Conservation (phyloP, 2,797 vertebrate species). For the Falco concolor region DNA sequence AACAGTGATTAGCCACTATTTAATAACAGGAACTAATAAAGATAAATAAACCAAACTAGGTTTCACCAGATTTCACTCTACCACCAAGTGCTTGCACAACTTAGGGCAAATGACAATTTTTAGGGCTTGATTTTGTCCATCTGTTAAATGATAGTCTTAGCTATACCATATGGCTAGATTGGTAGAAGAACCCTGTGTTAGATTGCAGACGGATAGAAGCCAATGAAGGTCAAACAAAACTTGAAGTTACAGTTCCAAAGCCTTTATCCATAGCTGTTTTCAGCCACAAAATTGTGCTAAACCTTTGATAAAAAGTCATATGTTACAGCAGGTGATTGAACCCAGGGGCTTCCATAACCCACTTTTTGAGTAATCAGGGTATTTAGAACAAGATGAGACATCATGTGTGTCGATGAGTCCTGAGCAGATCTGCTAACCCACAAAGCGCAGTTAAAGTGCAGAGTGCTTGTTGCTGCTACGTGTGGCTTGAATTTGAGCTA, state of each 20-base stretch:
- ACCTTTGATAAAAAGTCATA: not conserved
- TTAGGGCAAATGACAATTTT: not conserved
- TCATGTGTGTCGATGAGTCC: not conserved
- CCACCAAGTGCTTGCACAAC: not conserved
- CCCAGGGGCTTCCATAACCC: not conserved
- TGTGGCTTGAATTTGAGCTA: not conserved
- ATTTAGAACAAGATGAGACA: not conserved
- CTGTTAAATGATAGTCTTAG: not conserved
- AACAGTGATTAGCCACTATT: not conserved
- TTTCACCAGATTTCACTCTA: not conserved
- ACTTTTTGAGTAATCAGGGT: not conserved
- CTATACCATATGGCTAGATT: not conserved
- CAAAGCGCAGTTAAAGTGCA: not conserved
- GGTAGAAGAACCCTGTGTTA: not conserved
- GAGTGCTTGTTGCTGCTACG: not conserved
- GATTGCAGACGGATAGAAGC: not conserved
- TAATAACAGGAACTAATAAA: not conserved
- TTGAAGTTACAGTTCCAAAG: not conserved
- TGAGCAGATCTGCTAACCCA: fast-evolving
- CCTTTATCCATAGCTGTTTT: not conserved
- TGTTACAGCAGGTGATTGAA: fast-evolving
- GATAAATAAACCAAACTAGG: not conserved
- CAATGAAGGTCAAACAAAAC: not conserved
- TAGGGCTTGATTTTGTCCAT: not conserved
- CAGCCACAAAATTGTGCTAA: not conserved